Evolutionary conservation across 2,888 invertebrate species (phyloP).

Genomic region (Drosophila villosipedis): DNA sequence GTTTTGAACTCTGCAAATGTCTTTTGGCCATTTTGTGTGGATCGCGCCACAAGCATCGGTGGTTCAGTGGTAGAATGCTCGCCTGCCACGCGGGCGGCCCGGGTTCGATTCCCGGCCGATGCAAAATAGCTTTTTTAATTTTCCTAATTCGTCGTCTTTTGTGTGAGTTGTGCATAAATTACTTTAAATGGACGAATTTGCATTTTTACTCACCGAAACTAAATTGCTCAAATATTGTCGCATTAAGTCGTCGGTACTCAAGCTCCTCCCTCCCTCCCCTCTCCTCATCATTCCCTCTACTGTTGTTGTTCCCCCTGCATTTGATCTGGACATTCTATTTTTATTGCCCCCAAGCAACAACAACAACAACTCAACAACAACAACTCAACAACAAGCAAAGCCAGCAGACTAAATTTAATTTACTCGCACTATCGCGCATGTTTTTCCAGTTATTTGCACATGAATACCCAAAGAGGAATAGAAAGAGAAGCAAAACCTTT

Average conservation of each 20-base stretch:
- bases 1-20: neutral
- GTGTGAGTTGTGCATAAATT: conserved; percentile 62
- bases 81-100: conserved; percentile 81
- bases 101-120: conserved; percentile 82
- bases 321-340: conserved; percentile 44
- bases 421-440: conserved; percentile 65
- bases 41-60: conserved; percentile 60
- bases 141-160: conserved; percentile 40
- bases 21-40: neutral
- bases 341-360: conserved; percentile 13
- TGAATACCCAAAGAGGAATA: conserved; percentile 18
- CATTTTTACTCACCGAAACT: conserved; percentile 38
- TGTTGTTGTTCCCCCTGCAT: neutral
- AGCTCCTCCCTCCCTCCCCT: too few species aligned
- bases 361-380: neutral
- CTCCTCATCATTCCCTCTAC: neutral
- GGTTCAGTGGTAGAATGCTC: conserved; percentile 82
- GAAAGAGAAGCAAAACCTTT: conserved; percentile 21
- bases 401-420: conserved; percentile 49
- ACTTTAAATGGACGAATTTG: conserved; percentile 68
- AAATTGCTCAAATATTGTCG: conserved; percentile 65
- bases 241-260: conserved; percentile 28
- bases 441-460: conserved; percentile 70
- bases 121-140: conserved; percentile 32
- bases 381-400: neutral